Percentiles rank a stretch among this genome's conserved stretches.
Conservation (phyloP, 1,140 invertebrate genomes). For the Drosophila arawakana region DNA sequence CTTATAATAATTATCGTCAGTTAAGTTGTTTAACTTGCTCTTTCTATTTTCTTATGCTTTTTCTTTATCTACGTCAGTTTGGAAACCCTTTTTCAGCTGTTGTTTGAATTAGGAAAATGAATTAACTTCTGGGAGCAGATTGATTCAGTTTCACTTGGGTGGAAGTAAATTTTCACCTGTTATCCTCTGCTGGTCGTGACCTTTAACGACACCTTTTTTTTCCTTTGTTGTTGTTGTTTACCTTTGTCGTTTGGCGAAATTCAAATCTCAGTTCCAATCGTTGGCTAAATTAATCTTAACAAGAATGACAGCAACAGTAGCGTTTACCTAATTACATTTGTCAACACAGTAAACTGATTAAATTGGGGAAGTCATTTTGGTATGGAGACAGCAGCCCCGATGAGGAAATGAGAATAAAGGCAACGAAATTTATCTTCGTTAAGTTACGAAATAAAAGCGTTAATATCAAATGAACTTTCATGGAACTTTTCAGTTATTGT, state of each 20-base stretch:
- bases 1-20: neutral
- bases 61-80: neutral
- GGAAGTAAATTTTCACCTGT: neutral
- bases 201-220: conserved; percentile 7
- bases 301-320: conserved; percentile 24
- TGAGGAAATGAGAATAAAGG: conserved; percentile 30
- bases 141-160: neutral
- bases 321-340: conserved; percentile 43
- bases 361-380: conserved; percentile 10
- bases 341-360: conserved; percentile 47
- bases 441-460: conserved; percentile 27
- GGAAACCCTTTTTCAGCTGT: conserved; percentile 3
- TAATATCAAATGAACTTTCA: conserved; percentile 32
- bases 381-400: neutral
- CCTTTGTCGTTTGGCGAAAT: conserved; percentile 10
- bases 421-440: conserved; percentile 48
- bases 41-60: neutral
- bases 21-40: neutral
- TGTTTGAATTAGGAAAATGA: neutral
- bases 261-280: conserved; percentile 17
- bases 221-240: neutral
- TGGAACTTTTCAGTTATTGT: neutral
- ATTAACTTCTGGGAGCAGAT: neutral
- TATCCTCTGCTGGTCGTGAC: neutral
- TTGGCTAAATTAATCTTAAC: conserved; percentile 35